These are phyloP conservation scores for Amphiprion ocellaris DNA, from an alignment of 2,113 vertebrate genomes.

Conservation along the genomic window DNA sequence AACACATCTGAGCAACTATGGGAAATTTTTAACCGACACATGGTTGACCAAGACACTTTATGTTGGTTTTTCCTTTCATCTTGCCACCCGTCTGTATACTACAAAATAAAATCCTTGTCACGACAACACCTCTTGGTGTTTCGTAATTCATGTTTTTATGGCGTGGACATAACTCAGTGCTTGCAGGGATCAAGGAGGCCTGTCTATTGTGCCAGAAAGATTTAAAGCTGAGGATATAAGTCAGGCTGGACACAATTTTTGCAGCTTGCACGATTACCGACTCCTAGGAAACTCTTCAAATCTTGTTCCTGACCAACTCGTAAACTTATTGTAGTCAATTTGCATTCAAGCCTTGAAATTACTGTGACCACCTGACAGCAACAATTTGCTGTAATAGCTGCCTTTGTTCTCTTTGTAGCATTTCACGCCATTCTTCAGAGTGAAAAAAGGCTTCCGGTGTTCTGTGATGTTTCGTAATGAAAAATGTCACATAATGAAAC, in stretches of 20 bases:
- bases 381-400: slow-evolving; percentile 21
- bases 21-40: too few species aligned
- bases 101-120: too few species aligned
- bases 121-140: not conserved
- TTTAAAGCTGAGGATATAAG: slow-evolving; percentile 3
- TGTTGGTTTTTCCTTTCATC: too few species aligned
- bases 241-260: not conserved
- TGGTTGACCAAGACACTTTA: too few species aligned
- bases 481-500: slow-evolving; percentile 55
- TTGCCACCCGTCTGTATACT: too few species aligned
- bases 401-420: slow-evolving; percentile 31
- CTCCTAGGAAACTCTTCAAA: slow-evolving; percentile 18
- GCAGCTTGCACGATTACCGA: slow-evolving; percentile 2
- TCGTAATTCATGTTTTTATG: not conserved
- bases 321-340: slow-evolving; percentile 24
- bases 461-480: slow-evolving; percentile 49
- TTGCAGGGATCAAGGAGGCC: not conserved
- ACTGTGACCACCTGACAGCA: slow-evolving; percentile 28
- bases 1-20: too few species aligned
- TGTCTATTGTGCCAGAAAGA: slow-evolving; percentile 6
- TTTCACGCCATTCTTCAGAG: not conserved
- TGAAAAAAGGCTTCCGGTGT: slow-evolving; percentile 20
- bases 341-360: slow-evolving; percentile 23
- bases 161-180: not conserved
- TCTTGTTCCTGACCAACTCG: slow-evolving; percentile 16